Percentiles rank a stretch among this genome's conserved stretches.
These are phyloP conservation scores for Edolisoma coerulescens DNA, from an alignment of 2,113 vertebrate species.

Conservation along the genomic window DNA sequence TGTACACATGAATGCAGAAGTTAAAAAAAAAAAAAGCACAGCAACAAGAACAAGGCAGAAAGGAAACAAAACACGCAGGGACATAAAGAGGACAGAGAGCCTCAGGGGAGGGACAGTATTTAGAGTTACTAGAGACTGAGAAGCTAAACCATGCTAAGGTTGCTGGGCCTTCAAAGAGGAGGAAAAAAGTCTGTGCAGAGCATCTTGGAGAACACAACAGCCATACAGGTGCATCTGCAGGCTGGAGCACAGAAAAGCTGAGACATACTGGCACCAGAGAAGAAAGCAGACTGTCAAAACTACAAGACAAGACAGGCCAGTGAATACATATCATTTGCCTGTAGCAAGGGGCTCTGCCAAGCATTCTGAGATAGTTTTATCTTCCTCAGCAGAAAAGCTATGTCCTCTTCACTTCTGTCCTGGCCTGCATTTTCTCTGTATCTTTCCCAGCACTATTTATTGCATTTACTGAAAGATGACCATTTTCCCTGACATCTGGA, in stretches of 20 bases:
- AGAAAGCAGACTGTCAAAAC: neutral
- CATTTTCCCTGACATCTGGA: neutral
- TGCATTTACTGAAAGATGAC: neutral
- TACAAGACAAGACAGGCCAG: neutral
- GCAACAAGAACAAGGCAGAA: constrained; percentile 1
- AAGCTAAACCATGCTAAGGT: neutral
- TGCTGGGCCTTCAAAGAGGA: neutral
- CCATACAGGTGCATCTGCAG: neutral
- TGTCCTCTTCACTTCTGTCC: neutral
- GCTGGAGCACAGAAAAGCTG: neutral
- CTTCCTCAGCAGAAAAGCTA: neutral
- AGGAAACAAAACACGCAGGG: constrained; percentile 18
- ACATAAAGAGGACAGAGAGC: constrained; percentile 41
- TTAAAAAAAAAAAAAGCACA: neutral
- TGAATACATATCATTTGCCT: neutral
- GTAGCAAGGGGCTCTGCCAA: neutral
- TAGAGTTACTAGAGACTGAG: neutral
- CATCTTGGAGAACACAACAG: neutral
- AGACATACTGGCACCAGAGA: neutral
- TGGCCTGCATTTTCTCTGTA: neutral
- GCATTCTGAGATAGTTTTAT: neutral
- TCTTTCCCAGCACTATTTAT: neutral
- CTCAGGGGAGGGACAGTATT: neutral
- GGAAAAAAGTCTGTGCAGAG: neutral
- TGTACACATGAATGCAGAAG: neutral